Evolutionary conservation across 2,797 vertebrate genomes (phyloP), one percentile per base, ranked within the genome.

Genomic region (Sparidentex hasta): DNA sequence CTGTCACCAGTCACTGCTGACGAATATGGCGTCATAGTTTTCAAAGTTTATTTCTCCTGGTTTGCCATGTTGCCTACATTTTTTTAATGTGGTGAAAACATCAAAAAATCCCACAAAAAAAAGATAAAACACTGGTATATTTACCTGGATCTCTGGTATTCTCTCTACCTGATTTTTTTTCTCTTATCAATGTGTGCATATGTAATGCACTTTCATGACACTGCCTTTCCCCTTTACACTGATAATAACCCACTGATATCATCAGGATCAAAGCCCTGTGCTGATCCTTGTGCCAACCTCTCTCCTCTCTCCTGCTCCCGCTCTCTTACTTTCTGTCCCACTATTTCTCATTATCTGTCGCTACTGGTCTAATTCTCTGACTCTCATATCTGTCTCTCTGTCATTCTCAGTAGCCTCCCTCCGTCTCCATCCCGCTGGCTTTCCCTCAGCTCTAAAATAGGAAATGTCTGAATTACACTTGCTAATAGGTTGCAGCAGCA

Each of bases 401-500:
- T 87, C 80, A 85, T 27, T 80, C 74, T 64, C 64, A 51, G 54
- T 59, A 59, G 50, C 48, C 66, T 79, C 64, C 21, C 63, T 77
- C 80, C 78, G 75, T 86, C 74, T 50, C 63, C 48, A 44, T 81
- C 83, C 65, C 78, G 56, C 46, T 82, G 81, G 88, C 75, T 81
- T 81, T 73, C 65, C 87, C 78, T 79, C 66, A 58, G 66, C 85
- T 82, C 86, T 84, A 83, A 93, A 92, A 92, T 78, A 89, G 90
- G 79, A 94, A 94, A 91, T 91, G 86, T 92, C 92, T 92, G 91
- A 95, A 94, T 95, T 93, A 92, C 90, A 92, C 93, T 93, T 93
- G 93, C 87, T 95, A 94, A 95, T 94, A 86, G 82, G 85, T 87
- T 86, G 68, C 86, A 73, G 85, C 52, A 68, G 86, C 71, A 27